Evolutionary conservation across 2,113 vertebrate species (phyloP).

Genomic region (Chrysochloris asiatica): DNA sequence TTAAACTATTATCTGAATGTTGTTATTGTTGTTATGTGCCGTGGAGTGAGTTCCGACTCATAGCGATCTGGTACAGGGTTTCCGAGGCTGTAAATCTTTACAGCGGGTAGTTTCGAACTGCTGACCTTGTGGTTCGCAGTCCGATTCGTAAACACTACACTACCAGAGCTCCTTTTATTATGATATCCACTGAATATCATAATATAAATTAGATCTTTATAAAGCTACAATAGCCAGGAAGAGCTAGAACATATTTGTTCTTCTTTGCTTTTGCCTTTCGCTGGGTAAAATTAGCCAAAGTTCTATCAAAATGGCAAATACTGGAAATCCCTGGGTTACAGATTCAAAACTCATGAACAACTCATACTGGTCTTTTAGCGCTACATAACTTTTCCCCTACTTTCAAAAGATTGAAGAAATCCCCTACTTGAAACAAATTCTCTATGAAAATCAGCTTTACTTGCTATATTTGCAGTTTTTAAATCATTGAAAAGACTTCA

Average conservation of each 20-base stretch:
- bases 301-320: background rate
- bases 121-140: no score
- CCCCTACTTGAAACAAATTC: background rate
- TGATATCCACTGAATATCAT: no score
- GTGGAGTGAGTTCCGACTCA: no score
- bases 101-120: no score
- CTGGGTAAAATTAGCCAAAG: background rate
- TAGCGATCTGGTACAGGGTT: no score
- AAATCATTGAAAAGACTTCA: background rate
- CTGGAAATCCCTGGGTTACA: background rate
- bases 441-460: background rate
- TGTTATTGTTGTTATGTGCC: no score
- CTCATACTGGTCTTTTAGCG: background rate
- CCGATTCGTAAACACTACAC: no score
- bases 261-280: background rate
- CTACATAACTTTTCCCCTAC: background rate
- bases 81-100: no score
- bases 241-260: background rate
- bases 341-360: background rate
- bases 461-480: background rate
- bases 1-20: no score
- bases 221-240: background rate
- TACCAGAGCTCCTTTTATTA: no score
- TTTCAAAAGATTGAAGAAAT: background rate
- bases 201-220: background rate